Evolutionary conservation across 1,140 invertebrate genomes (phyloP).

Genomic region (Antheraea pernyi): DNA sequence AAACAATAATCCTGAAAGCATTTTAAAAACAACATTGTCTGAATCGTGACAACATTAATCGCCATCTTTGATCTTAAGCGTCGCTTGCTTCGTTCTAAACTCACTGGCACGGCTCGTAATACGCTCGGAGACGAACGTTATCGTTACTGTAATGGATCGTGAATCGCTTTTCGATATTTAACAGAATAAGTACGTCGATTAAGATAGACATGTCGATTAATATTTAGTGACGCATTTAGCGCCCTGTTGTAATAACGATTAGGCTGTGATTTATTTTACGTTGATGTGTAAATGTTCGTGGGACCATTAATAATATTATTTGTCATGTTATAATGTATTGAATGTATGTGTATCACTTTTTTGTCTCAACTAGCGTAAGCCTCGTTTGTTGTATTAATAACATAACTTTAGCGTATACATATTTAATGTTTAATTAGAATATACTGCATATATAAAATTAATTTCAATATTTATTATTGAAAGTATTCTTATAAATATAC

Average conservation of each 20-base stretch:
- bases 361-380: no score
- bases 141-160: constrained; percentile 41
- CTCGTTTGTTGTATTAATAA: no score
- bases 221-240: constrained; percentile 29
- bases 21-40: constrained; percentile 1
- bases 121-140: constrained; percentile 27
- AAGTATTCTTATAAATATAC: no score
- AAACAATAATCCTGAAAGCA: background rate
- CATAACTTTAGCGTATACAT: no score
- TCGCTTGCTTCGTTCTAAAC: background rate
- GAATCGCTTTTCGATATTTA: constrained; percentile 46
- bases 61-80: constrained; percentile 7
- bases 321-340: background rate
- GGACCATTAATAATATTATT: constrained; percentile 3
- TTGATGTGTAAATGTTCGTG: background rate
- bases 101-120: background rate
- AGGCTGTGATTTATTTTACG: constrained; percentile 8
- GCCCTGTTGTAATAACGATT: constrained; percentile 7
- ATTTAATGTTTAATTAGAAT: no score
- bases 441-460: no score
- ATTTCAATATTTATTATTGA: no score
- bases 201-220: constrained; percentile 35
- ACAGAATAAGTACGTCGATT: constrained; percentile 36
- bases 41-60: background rate
- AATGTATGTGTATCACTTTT: background rate